phyloP scores from a whole-genome alignment of 2,797 vertebrate species.

The Galagoides demidoff region DNA sequence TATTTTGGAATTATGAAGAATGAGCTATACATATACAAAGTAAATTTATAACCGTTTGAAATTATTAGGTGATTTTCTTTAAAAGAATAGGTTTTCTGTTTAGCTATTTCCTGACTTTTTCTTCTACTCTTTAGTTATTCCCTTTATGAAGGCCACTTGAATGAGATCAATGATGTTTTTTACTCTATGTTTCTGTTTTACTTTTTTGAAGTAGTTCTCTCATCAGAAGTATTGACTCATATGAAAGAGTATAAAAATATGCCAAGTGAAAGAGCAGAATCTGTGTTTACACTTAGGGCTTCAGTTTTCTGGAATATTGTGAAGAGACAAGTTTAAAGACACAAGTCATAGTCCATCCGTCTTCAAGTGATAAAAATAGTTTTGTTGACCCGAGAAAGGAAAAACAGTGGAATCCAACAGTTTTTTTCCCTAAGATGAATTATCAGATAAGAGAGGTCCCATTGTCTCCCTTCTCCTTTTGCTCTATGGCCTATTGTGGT shows the following conservation, averaged over 20 bases:
- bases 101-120: background rate
- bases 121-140: background rate
- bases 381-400: slow-evolving; percentile 24
- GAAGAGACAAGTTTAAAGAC: background rate
- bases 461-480: background rate
- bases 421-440: background rate
- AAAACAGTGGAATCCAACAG: background rate
- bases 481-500: background rate
- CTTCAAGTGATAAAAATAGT: background rate
- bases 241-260: background rate
- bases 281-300: background rate
- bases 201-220: background rate
- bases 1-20: background rate
- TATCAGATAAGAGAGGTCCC: background rate
- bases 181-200: background rate
- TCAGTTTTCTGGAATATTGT: background rate
- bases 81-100: background rate
- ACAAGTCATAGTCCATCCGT: background rate
- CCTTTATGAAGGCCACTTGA: background rate
- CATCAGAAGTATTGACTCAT: background rate
- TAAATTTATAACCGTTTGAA: slow-evolving; percentile 12
- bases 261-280: background rate
- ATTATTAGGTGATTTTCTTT: slow-evolving; percentile 21
- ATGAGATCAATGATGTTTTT: slow-evolving; percentile 2
- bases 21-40: background rate